Conservation (phyloP, 2,888 invertebrate genomes). For the Agonopterix heracliana region DNA sequence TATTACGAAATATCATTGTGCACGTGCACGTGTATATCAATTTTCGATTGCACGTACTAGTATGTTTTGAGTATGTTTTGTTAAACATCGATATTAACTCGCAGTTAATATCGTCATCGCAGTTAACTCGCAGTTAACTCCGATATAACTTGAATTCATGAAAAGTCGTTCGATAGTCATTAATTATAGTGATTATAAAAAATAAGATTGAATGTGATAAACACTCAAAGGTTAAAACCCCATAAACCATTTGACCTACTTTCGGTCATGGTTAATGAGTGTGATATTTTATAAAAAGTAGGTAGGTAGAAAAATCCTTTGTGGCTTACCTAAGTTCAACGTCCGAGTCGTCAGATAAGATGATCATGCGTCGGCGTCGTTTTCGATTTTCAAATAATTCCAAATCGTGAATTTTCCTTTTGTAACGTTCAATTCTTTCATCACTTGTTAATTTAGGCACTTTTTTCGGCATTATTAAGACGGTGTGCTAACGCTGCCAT, state of each 20-base stretch:
- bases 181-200: too few species aligned
- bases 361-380: background rate
- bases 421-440: background rate
- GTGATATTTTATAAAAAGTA: background rate
- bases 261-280: too few species aligned
- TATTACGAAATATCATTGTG: too few species aligned
- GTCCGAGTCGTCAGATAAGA: background rate
- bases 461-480: conserved; percentile 5
- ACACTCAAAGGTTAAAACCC: too few species aligned
- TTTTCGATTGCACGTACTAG: background rate
- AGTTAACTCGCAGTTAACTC: conserved; percentile 9
- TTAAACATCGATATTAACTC: conserved; percentile 4
- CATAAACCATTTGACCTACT: too few species aligned
- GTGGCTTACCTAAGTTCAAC: background rate
- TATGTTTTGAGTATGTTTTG: too few species aligned
- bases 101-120: conserved; percentile 8
- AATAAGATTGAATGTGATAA: too few species aligned
- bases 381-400: background rate
- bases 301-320: background rate
- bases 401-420: background rate
- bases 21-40: too few species aligned
- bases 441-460: conserved; percentile 1
- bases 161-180: too few species aligned
- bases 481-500: conserved; percentile 8
- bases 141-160: conserved; percentile 1